Conservation (phyloP, 2,797 vertebrate genomes). For the Cryptoprocta ferox region DNA sequence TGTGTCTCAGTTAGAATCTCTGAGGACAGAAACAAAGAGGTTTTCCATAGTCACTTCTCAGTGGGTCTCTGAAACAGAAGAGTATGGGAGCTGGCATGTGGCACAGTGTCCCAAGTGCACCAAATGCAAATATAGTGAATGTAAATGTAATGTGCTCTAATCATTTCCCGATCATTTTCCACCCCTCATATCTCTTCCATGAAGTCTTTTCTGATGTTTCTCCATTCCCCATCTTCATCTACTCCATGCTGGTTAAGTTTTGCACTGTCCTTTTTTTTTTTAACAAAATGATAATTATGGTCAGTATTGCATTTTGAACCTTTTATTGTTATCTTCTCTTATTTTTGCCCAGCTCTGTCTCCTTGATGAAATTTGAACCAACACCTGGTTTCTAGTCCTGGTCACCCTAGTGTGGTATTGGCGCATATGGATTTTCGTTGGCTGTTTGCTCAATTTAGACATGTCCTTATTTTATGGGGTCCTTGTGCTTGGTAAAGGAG, state of each 20-base stretch:
- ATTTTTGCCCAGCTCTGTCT: neutral
- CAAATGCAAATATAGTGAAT: neutral
- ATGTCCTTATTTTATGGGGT: neutral
- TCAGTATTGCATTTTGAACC: neutral
- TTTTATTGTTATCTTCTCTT: conserved; percentile 28
- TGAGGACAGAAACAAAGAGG: conserved; percentile 37
- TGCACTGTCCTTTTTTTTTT: neutral
- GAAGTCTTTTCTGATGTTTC: conserved; percentile 44
- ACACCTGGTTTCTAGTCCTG: neutral
- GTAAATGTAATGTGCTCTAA: neutral
- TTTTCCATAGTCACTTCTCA: neutral
- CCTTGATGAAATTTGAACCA: neutral
- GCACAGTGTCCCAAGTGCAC: neutral
- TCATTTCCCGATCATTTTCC: neutral
- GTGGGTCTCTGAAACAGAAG: neutral
- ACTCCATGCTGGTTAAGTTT: neutral
- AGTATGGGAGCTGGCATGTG: neutral
- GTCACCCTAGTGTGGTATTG: neutral
- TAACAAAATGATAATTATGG: neutral
- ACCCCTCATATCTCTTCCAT: neutral
- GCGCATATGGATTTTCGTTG: neutral
- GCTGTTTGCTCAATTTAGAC: neutral
- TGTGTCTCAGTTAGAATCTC: neutral
- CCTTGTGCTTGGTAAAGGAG: neutral
- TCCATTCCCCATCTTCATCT: neutral